Evolutionary conservation across 1,140 invertebrate species (phyloP).

Genomic region (Bathynomus jamesi): DNA sequence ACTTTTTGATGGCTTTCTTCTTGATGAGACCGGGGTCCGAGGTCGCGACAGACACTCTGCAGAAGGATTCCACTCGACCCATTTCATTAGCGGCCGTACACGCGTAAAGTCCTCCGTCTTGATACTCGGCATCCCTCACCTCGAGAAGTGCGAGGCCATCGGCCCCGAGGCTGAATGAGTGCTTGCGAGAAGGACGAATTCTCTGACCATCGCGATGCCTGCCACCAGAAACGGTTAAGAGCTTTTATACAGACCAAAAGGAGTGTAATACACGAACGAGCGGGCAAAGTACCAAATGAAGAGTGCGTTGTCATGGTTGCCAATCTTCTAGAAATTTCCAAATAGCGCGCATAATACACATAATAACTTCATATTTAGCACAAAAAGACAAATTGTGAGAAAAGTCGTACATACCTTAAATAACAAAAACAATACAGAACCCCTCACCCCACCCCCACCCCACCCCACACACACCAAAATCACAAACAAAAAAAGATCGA

Average conservation of each 20-base stretch:
- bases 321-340: too few relatives aligned
- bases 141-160: conserved; percentile 70
- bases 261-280: not conserved
- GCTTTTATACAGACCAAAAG: not conserved
- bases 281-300: not conserved
- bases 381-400: too few relatives aligned
- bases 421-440: too few relatives aligned
- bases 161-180: conserved; percentile 63
- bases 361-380: too few relatives aligned
- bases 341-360: too few relatives aligned
- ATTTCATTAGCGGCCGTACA: conserved; percentile 79
- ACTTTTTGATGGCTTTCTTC: not conserved
- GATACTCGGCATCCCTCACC: conserved; percentile 53
- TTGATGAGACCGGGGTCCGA: conserved; percentile 13
- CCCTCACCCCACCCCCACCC: too few relatives aligned
- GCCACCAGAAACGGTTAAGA: not conserved
- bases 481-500: too few relatives aligned
- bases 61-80: conserved; percentile 64
- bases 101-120: conserved; percentile 76
- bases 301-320: too few relatives aligned
- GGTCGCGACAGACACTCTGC: conserved; percentile 55
- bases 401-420: too few relatives aligned
- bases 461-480: too few relatives aligned
- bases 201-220: conserved; percentile 61
- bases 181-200: conserved; percentile 61